These are phyloP conservation scores for Gerris buenoi DNA, from an alignment of 1,140 invertebrate species.

Conservation along the genomic window DNA sequence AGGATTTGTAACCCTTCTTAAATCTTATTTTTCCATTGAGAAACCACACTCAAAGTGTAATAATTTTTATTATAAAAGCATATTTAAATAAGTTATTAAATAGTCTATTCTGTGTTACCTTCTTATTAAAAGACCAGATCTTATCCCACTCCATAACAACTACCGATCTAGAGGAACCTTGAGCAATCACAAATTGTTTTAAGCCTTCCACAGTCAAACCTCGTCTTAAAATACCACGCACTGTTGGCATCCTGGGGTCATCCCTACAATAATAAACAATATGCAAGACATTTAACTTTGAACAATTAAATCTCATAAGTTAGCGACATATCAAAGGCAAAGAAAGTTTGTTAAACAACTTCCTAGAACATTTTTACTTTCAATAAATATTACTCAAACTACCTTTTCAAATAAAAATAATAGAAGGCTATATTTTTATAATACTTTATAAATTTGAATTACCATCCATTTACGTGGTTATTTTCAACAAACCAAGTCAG, in stretches of 20 bases:
- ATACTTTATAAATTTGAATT: too few species aligned
- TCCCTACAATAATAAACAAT: slow-evolving; percentile 50
- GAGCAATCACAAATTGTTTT: slow-evolving; percentile 96
- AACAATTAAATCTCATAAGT: slow-evolving; percentile 8
- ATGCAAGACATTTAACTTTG: slow-evolving; percentile 1
- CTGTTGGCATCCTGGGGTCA: slow-evolving; percentile 96
- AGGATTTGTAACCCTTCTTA: too few species aligned
- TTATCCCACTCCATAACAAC: slow-evolving; percentile 99
- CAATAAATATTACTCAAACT: neutral
- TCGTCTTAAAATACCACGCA: slow-evolving; percentile 82
- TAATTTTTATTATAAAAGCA: too few species aligned
- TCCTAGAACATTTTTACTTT: neutral
- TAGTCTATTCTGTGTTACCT: slow-evolving; percentile 41
- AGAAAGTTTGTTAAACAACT: too few species aligned
- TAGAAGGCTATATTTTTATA: neutral
- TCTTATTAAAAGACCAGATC: slow-evolving; percentile 99
- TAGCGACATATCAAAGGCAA: too few species aligned
- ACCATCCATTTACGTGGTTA: slow-evolving; percentile 90
- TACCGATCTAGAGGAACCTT: slow-evolving; percentile 92
- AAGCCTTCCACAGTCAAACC: slow-evolving; percentile 96
- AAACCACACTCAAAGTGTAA: too few species aligned
- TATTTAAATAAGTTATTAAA: too few species aligned
- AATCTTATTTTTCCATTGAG: too few species aligned
- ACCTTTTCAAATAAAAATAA: neutral
- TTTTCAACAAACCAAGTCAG: slow-evolving; percentile 94